phyloP scores from a whole-genome alignment of 2,797 vertebrate species.

The Phataginus tetradactyla region DNA sequence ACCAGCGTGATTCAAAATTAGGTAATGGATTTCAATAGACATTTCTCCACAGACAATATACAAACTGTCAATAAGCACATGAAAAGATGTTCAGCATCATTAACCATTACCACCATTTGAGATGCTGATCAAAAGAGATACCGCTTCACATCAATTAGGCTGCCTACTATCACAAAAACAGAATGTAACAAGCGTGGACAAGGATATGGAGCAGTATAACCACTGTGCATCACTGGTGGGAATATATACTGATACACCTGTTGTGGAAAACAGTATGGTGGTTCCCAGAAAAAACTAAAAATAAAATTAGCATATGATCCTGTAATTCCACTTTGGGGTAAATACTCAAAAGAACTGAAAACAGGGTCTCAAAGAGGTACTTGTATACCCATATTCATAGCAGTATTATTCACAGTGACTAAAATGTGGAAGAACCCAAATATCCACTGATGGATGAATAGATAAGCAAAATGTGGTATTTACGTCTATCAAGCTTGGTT shows the following conservation, averaged over 20 bases:
- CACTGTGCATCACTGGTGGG: not conserved
- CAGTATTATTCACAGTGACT: not conserved
- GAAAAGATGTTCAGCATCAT: not conserved
- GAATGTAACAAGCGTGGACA: not conserved
- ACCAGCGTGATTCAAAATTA: not conserved
- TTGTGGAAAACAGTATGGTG: not conserved
- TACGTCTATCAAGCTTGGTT: not conserved
- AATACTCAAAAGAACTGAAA: not conserved
- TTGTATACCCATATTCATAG: not conserved
- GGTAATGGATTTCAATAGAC: not conserved
- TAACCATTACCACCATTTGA: not conserved
- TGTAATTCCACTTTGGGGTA: not conserved
- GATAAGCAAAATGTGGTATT: not conserved
- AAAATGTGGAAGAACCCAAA: not conserved
- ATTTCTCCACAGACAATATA: not conserved
- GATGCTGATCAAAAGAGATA: not conserved
- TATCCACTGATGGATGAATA: not conserved
- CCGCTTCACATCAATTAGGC: not conserved
- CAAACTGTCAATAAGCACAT: not conserved
- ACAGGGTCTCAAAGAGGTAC: not conserved
- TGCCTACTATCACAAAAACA: not conserved
- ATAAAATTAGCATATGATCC: not conserved
- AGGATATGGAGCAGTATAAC: not conserved
- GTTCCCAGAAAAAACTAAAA: not conserved
- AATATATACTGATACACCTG: not conserved